A percentile compares a stretch with the other conserved stretches of the same genome.
Conservation (phyloP, 2,797 vertebrate species). For the Darevskia mixta region DNA sequence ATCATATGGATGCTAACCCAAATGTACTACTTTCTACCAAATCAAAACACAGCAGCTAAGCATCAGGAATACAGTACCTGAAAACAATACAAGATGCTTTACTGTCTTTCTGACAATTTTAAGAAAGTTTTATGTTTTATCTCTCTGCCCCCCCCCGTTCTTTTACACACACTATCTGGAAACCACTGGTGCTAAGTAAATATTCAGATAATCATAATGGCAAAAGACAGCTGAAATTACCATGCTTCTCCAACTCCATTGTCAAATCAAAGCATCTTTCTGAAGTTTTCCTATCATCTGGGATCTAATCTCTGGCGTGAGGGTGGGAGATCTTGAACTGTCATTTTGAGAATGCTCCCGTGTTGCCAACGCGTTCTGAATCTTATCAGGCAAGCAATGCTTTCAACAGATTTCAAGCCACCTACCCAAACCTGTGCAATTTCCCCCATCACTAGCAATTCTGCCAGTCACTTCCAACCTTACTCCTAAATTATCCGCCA, state of each 20-base stretch:
- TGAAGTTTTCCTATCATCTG: not conserved
- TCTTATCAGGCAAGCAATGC: not conserved
- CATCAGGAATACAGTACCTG: slow-evolving; percentile 35
- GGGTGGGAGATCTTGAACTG: not conserved
- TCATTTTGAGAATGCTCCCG: not conserved
- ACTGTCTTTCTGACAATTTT: not conserved
- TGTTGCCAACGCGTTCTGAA: not conserved
- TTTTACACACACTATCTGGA: not conserved
- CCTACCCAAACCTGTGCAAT: not conserved
- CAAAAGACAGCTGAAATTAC: not conserved
- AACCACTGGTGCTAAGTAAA: not conserved
- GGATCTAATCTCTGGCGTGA: not conserved
- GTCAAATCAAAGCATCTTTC: not conserved
- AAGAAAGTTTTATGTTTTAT: not conserved
- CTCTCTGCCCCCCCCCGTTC: not conserved
- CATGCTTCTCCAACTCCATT: not conserved
- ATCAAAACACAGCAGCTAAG: slow-evolving; percentile 19
- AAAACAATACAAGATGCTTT: not conserved
- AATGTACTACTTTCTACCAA: slow-evolving; percentile 18
- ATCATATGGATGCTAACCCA: slow-evolving; percentile 23
- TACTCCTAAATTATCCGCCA: not conserved
- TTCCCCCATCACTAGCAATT: not conserved
- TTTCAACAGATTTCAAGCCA: not conserved
- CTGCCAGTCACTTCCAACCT: not conserved
- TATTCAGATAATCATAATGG: not conserved